These are phyloP conservation scores for Parazoanthus atlanticus DNA, from an alignment of 92 coral and sea anemone species.

Conservation along the genomic window DNA sequence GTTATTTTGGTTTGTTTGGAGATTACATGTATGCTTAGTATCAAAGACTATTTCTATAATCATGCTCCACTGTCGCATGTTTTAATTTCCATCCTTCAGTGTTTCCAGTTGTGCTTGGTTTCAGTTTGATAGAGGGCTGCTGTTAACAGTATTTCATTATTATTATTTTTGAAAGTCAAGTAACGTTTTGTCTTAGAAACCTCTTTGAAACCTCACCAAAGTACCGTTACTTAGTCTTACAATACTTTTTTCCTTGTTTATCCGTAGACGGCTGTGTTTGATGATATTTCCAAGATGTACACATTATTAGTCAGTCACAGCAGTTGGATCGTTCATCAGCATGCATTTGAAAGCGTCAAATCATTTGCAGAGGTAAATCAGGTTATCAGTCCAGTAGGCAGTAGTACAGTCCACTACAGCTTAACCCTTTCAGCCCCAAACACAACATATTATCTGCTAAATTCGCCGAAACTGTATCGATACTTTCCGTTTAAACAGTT, in stretches of 20 bases:
- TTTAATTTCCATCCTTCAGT: no score
- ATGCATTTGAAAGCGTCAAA: conserved; percentile 84
- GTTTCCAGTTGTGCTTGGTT: no score
- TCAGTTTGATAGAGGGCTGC: no score
- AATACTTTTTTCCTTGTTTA: conserved; percentile 25
- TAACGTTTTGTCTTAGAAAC: neutral
- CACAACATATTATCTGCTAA: neutral
- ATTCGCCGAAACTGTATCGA: neutral
- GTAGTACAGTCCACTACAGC: neutral
- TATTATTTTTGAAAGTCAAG: no score
- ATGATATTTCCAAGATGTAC: conserved; percentile 74
- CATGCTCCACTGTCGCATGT: no score
- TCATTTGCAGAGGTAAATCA: conserved; percentile 86
- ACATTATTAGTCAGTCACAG: conserved; percentile 67
- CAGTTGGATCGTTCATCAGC: conserved; percentile 85
- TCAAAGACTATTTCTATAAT: no score
- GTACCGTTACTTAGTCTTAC: neutral
- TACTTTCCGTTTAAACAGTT: no score
- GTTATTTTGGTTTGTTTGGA: neutral
- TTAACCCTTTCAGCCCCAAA: neutral
- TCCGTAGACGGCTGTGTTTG: conserved; percentile 67
- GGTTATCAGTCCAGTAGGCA: neutral
- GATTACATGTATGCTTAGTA: no score
- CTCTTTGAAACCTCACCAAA: neutral
- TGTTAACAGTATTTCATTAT: no score